Percentiles rank a stretch among this genome's conserved stretches.
Conservation (phyloP, 1,140 invertebrate genomes). For the Drosophila malerkotliana region DNA sequence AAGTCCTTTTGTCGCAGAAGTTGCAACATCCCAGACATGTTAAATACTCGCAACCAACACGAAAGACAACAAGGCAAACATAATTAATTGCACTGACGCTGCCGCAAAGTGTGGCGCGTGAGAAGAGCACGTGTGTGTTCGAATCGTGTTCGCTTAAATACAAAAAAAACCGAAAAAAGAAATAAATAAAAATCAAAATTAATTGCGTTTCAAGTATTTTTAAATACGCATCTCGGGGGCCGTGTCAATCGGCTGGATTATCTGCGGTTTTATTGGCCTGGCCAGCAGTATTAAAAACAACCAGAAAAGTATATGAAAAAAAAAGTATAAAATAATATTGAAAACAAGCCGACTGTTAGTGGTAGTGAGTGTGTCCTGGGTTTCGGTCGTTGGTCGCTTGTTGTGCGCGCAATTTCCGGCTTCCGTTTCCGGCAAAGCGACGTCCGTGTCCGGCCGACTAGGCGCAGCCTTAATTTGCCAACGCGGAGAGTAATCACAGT, state of each 20-base stretch:
- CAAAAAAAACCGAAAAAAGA: constrained; percentile 5
- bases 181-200: constrained; percentile 59
- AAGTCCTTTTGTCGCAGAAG: not conserved
- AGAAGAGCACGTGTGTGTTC: constrained; percentile 9
- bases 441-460: constrained; percentile 54
- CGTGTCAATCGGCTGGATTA: constrained; percentile 42
- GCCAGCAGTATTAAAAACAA: constrained; percentile 39
- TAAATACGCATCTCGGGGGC: constrained; percentile 58
- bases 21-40: not conserved
- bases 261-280: constrained; percentile 50
- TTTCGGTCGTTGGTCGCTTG: constrained; percentile 33
- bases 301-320: constrained; percentile 24
- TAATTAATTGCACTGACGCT: constrained; percentile 57
- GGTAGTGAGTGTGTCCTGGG: constrained; percentile 21
- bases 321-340: not conserved
- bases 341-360: not conserved
- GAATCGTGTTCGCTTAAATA: constrained; percentile 9
- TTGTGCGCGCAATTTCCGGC: constrained; percentile 79
- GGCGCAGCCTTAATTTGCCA: constrained; percentile 57
- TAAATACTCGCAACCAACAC: constrained; percentile 33
- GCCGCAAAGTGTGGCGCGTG: constrained; percentile 16
- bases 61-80: constrained; percentile 59
- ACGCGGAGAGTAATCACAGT: constrained; percentile 30
- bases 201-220: constrained; percentile 73
- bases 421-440: constrained; percentile 68